A percentile compares a stretch with the other conserved stretches of the same genome.
phyloP scores from a whole-genome alignment of 1,140 invertebrate genomes.

The Drosophila aff. region DNA sequence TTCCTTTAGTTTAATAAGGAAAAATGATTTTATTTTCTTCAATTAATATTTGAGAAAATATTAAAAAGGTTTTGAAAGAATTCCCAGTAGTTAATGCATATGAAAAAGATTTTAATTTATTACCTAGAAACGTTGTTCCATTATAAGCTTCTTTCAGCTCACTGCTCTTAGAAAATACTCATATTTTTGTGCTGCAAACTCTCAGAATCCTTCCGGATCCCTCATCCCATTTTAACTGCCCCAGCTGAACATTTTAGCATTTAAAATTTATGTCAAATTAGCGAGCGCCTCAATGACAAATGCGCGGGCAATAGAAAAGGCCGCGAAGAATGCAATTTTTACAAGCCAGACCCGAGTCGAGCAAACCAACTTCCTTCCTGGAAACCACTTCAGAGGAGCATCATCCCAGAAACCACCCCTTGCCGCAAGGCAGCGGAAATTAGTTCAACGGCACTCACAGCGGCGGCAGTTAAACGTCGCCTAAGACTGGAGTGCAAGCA shows the following conservation, averaged over 20 bases:
- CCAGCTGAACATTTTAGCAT: conserved; percentile 46
- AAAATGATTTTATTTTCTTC: too few relatives aligned
- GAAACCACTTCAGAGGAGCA: conserved; percentile 31
- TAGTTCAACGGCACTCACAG: conserved; percentile 74
- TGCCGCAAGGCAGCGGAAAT: conserved; percentile 62
- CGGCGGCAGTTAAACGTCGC: conserved; percentile 70
- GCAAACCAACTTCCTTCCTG: conserved; percentile 43
- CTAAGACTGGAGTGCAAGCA: conserved; percentile 35
- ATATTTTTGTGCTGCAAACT: neutral
- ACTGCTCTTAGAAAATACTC: neutral
- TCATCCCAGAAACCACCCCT: conserved; percentile 24
- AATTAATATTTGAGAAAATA: neutral
- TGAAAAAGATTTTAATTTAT: neutral
- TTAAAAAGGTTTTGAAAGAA: neutral
- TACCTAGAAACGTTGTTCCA: neutral
- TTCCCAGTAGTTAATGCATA: neutral
- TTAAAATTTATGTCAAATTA: conserved; percentile 77
- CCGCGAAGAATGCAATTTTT: conserved; percentile 47
- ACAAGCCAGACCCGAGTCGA: conserved; percentile 41
- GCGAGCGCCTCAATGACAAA: conserved; percentile 71
- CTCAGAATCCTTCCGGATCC: conserved; percentile 9
- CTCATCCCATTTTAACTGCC: conserved; percentile 20
- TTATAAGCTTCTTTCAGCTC: neutral
- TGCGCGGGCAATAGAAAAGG: conserved; percentile 43
- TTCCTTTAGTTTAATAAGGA: neutral